Evolutionary conservation across 1,140 invertebrate genomes (phyloP), one percentile per base, ranked within the genome.

Genomic region (Sminthurides bifidus): DNA sequence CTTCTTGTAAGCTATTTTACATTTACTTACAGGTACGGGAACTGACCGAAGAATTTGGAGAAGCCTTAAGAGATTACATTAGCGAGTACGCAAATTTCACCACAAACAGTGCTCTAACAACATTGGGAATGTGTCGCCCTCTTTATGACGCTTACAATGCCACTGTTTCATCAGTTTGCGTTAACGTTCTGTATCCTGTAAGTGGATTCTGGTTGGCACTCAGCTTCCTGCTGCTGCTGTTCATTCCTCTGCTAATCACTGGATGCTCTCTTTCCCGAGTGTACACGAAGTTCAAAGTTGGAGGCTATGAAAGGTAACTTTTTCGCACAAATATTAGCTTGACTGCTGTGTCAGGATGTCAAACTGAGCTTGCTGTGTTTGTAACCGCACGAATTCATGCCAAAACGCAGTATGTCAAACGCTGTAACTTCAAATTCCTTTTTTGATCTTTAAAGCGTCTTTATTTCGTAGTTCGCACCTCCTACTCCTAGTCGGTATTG

Each of bases 291-390:
- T 61, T 52, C 43, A 58, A 58, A 24, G 41, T 30, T 40, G 43
- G 35, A n/a, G 56, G 43, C 14, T 61, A 61, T 51, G 60, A 61
- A 55, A 61, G 56, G 60, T 61, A 58, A n/a, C 29, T 2, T 40
- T 23, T 5, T 5, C 29, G 48, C 37, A 35, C 48, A 50, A 33
- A n/a, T n/a, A n/a, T n/a, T n/a, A n/a, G n/a, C n/a, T 50, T 50
- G 30, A 50, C 48, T 50, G 30, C 48, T 33, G 37, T 35, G 10
- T 50, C n/a, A n/a, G n/a, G n/a, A n/a, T n/a, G n/a, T n/a, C n/a
- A n/a, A n/a, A n/a, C n/a, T n/a, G n/a, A n/a, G n/a, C n/a, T n/a
- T n/a, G n/a, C n/a, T n/a, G n/a, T n/a, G n/a, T n/a, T n/a, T n/a
- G n/a, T n/a, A n/a, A n/a, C n/a, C n/a, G n/a, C n/a, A n/a, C n/a